Evolutionary conservation across 2,113 vertebrate species (phyloP), one percentile per base, ranked within the genome.

Genomic region (Tricholaema leucomelas): DNA sequence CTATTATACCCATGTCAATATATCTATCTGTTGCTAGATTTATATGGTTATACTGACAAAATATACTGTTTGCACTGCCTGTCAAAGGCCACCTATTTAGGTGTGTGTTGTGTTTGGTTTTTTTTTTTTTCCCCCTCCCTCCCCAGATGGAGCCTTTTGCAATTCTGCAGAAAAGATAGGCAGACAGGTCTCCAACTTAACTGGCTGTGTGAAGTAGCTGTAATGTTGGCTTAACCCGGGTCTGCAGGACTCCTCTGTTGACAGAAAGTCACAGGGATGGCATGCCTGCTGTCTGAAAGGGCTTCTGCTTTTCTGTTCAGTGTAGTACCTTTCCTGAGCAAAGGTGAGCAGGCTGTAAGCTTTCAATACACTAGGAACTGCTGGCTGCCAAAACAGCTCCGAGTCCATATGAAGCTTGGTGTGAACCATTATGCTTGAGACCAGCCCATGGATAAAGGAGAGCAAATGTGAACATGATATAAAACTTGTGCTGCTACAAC

Each of bases 21-120:
- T 76, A 56, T 25, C n/a, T 50, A 83, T 79, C 80, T 86, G 56
- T 80, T 84, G 50, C 64, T 88, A 69, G 84, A 91, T 95, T 90
- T 94, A 94, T 91, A 73, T 87, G 90, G 85, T 0, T 25, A 87
- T 93, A 85, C 87, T 92, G 88, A 83, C 56, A 91, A 94, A 92
- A 85, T 54, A 54, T 82, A 35, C 50, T 90, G 80, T 92, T 92
- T 93, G 81, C 73, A 52, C 58, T 92, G 55, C 74, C 38, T 86
- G 52, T 82, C 67, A 82, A 87, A 87, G 50, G 33, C 63, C 20
- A 18, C 5, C 21, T 74, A 9, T 83, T 87, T 81, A 23, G 46
- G 46, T 10, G 19, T 46, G 46, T 21, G 40, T 40, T 40, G 40
- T 40, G 38, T 13, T 11, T 40, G 9, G 12, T 11, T 11, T 40